A percentile compares a stretch with the other conserved stretches of the same genome.
Evolutionary conservation across 1,140 invertebrate species (phyloP).

Genomic region (Oryctes rhinoceros): DNA sequence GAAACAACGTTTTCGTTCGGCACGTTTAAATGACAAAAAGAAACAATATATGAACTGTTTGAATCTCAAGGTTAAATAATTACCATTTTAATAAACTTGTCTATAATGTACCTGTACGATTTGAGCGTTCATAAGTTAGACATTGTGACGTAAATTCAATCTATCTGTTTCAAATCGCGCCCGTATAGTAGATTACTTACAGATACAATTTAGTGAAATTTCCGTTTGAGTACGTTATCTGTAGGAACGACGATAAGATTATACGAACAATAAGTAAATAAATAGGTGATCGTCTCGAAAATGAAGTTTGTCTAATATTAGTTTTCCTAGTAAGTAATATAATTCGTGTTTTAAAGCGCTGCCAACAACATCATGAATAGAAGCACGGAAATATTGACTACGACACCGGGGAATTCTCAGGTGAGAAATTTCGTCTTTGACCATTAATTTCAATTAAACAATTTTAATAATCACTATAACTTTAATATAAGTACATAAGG

Average conservation of each 20-base stretch:
- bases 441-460: too few relatives aligned
- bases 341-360: background rate
- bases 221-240: background rate
- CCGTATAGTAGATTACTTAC: background rate
- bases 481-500: too few relatives aligned
- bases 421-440: background rate
- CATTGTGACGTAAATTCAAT: background rate
- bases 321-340: background rate
- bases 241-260: background rate
- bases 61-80: background rate
- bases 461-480: too few relatives aligned
- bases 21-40: conserved; percentile 6
- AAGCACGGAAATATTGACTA: conserved; percentile 45
- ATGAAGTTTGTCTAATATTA: conserved; percentile 18
- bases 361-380: conserved; percentile 34
- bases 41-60: background rate
- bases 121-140: background rate
- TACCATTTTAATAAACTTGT: background rate
- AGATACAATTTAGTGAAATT: background rate
- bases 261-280: background rate
- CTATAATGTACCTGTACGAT: background rate
- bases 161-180: background rate
- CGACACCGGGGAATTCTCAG: background rate
- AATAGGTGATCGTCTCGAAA: background rate
- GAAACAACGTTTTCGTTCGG: background rate